phyloP scores from a whole-genome alignment of 1,140 invertebrate genomes.

The Aphelinus certus region DNA sequence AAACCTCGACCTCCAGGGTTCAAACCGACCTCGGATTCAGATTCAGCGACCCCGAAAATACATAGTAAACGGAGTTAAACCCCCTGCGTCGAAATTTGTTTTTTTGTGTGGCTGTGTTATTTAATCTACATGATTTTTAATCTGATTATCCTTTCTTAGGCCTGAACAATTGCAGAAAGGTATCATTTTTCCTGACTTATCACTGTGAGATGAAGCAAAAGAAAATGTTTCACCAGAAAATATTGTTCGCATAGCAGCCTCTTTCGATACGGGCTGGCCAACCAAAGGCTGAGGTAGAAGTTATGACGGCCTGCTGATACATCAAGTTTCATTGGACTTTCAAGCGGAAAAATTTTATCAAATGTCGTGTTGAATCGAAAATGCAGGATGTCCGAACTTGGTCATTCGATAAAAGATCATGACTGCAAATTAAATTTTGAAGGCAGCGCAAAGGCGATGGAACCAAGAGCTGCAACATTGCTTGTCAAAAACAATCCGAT shows the following conservation, averaged over 20 bases:
- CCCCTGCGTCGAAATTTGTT: too few relatives aligned
- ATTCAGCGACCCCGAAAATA: too few relatives aligned
- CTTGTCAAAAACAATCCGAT: constrained; percentile 21
- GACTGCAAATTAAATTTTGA: constrained; percentile 31
- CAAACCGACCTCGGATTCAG: too few relatives aligned
- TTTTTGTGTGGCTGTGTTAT: too few relatives aligned
- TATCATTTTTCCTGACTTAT: background rate
- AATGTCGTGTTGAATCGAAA: constrained; percentile 8
- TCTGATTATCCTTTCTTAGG: background rate
- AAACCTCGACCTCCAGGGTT: too few relatives aligned
- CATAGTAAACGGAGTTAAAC: too few relatives aligned
- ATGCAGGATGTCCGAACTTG: constrained; percentile 26
- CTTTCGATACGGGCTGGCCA: constrained; percentile 15
- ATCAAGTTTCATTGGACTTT: background rate
- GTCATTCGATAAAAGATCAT: constrained; percentile 7
- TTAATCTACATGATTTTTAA: background rate
- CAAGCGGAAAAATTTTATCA: background rate
- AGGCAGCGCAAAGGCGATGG: constrained; percentile 30
- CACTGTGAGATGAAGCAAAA: too few relatives aligned
- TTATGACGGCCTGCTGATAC: constrained; percentile 4
- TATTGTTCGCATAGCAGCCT: background rate
- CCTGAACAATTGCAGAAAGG: background rate
- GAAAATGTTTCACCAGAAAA: background rate
- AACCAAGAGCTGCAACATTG: constrained; percentile 15
- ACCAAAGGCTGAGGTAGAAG: background rate